Evolutionary conservation across 2,113 vertebrate species (phyloP).

Genomic region (Etheostoma cragini): DNA sequence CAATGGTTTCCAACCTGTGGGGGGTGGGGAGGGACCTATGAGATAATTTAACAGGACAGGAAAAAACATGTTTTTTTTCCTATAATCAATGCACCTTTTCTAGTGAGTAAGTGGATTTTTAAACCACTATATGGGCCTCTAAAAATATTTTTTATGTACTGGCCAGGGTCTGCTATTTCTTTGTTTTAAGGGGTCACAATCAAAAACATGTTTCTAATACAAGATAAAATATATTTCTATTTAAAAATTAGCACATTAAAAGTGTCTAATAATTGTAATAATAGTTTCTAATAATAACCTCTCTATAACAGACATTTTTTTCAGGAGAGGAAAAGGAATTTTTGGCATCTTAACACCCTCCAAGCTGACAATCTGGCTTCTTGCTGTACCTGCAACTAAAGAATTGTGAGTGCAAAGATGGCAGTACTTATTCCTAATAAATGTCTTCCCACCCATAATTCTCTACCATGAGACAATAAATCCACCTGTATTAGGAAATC

Average conservation of each 20-base stretch:
- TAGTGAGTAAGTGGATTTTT: not conserved
- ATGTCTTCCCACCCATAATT: not conserved
- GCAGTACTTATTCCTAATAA: not conserved
- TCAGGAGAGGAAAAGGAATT: not conserved
- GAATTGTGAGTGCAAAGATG: not conserved
- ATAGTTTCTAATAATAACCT: not conserved
- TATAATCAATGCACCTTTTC: not conserved
- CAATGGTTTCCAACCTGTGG: not conserved
- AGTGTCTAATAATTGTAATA: no score
- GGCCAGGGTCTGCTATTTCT: not conserved
- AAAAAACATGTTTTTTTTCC: not conserved
- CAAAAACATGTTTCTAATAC: not conserved
- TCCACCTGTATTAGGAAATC: not conserved
- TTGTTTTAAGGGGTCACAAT: not conserved
- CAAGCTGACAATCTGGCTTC: not conserved
- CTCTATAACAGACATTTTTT: not conserved
- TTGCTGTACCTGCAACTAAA: not conserved
- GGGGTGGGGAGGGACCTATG: not conserved
- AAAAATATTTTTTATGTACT: not conserved
- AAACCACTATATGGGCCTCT: not conserved
- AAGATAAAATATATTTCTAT: not conserved
- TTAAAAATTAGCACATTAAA: not conserved
- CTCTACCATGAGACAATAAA: not conserved
- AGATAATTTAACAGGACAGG: not conserved
- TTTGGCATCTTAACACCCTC: not conserved